A percentile compares a stretch with the other conserved stretches of the same genome.
phyloP scores from a whole-genome alignment of 2,797 vertebrate genomes.

The Malacoraja senta region DNA sequence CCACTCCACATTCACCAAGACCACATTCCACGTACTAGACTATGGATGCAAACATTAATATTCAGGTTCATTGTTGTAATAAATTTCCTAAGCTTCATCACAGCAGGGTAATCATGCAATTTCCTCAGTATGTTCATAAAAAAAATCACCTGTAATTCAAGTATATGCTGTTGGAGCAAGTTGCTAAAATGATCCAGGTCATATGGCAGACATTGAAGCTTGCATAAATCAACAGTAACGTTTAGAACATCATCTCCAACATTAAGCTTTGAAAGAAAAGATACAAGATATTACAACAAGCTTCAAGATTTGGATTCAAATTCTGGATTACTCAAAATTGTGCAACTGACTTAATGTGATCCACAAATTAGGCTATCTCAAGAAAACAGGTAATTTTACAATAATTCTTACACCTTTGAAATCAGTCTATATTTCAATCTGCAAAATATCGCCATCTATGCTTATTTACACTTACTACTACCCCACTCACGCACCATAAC shows the following conservation, averaged over 20 bases:
- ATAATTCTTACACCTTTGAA: not conserved
- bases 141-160: constrained; percentile 77
- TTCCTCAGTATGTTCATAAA: not conserved
- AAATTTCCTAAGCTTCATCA: not conserved
- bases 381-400: not conserved
- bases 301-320: not conserved
- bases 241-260: constrained; percentile 71
- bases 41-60: not conserved
- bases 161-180: constrained; percentile 76
- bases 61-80: not conserved
- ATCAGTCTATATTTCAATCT: constrained; percentile 20
- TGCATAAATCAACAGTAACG: constrained; percentile 67
- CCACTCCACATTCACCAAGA: not conserved
- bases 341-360: not conserved
- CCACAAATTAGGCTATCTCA: not conserved
- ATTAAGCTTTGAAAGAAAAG: constrained; percentile 64
- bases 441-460: not conserved
- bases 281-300: constrained; percentile 40
- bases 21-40: not conserved
- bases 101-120: not conserved
- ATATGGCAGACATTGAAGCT: constrained; percentile 59
- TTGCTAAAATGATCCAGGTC: constrained; percentile 61
- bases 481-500: not conserved
- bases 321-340: not conserved
- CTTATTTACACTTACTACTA: not conserved